phyloP scores from a whole-genome alignment of 2,113 vertebrate species.

The Cryptoleucopteryx plumbea region DNA sequence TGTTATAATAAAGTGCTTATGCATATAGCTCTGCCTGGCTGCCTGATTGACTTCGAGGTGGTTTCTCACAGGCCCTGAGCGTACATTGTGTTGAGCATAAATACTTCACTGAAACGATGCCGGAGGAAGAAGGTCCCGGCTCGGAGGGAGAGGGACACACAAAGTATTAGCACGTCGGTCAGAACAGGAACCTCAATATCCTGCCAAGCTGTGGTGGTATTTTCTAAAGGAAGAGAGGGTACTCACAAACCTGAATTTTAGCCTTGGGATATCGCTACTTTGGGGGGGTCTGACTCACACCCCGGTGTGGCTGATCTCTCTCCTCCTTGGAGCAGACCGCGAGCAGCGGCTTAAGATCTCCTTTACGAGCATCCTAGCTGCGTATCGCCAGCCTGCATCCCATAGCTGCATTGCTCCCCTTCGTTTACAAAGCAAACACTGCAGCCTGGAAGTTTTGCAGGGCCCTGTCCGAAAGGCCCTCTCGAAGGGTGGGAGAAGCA shows the following conservation, averaged over 20 bases:
- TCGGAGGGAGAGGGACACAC: neutral
- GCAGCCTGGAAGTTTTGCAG: neutral
- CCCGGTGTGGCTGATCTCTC: neutral
- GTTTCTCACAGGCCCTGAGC: neutral
- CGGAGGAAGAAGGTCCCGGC: neutral
- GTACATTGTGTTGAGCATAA: neutral
- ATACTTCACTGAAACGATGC: neutral
- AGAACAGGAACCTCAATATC: neutral
- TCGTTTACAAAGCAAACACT: neutral
- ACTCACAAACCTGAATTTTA: neutral
- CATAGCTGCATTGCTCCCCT: neutral
- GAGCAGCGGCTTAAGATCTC: neutral
- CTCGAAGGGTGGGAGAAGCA: neutral
- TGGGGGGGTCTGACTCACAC: neutral
- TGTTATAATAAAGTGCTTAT: neutral
- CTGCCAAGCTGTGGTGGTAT: neutral
- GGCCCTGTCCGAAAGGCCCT: neutral
- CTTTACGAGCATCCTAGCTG: accelerated
- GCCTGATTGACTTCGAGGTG: neutral
- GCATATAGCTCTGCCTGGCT: neutral
- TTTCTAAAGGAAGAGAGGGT: neutral
- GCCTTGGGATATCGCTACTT: neutral
- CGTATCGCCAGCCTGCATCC: accelerated
- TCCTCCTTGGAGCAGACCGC: neutral
- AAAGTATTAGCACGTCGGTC: neutral